Evolutionary conservation across 2,113 vertebrate species (phyloP).

Genomic region (Coreoperca whiteheadi): DNA sequence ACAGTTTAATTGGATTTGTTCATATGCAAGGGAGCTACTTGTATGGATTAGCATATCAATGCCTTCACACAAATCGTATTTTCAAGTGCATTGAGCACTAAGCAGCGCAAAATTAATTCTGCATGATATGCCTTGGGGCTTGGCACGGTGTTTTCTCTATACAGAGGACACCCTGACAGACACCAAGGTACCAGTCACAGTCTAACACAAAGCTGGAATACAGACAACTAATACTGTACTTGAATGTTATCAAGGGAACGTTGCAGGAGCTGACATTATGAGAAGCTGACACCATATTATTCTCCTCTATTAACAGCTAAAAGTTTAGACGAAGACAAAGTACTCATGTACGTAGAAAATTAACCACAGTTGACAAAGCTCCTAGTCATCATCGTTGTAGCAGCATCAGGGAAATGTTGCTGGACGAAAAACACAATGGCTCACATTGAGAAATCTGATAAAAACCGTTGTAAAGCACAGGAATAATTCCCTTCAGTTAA

Average conservation of each 20-base stretch:
- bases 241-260: neutral
- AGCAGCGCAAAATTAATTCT: slow-evolving; percentile 87
- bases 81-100: slow-evolving; percentile 87
- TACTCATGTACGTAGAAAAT: neutral
- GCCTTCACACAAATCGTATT: slow-evolving; percentile 87
- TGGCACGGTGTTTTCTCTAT: slow-evolving; percentile 58
- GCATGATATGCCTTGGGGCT: slow-evolving; percentile 82
- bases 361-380: neutral
- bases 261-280: slow-evolving; percentile 1
- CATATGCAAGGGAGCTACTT: slow-evolving; percentile 84
- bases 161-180: slow-evolving; percentile 62
- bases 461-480: neutral
- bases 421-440: neutral
- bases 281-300: neutral
- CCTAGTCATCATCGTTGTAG: neutral
- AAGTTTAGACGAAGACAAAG: neutral
- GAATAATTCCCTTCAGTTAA: neutral
- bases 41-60: slow-evolving; percentile 90
- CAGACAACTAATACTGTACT: neutral
- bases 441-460: neutral
- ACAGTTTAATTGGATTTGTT: slow-evolving; percentile 90
- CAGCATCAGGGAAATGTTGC: neutral
- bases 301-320: neutral
- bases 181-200: slow-evolving; percentile 37
- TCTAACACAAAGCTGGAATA: slow-evolving; percentile 4